These are phyloP conservation scores for Clarias platycephalus DNA, from an alignment of 2,797 vertebrate genomes.

Conservation along the genomic window DNA sequence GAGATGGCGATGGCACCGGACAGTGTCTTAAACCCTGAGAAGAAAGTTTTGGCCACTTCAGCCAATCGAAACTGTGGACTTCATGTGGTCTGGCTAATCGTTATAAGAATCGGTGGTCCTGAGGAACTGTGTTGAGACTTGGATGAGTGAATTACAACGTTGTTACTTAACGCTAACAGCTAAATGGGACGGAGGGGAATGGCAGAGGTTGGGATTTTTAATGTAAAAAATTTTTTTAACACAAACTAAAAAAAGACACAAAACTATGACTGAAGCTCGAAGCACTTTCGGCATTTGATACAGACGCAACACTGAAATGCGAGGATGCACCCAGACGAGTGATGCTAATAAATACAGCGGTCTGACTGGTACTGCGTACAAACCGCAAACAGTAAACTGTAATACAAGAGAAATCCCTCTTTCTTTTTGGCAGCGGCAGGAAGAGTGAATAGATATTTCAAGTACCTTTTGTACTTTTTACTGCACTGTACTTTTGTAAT, in stretches of 20 bases:
- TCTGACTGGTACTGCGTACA: background rate
- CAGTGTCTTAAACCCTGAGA: constrained; percentile 47
- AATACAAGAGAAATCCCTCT: constrained; percentile 22
- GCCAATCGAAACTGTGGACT: constrained; percentile 22
- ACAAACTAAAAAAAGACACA: background rate
- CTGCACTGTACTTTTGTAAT: background rate
- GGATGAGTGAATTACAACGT: background rate
- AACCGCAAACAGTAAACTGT: constrained; percentile 9
- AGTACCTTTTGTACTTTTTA: background rate
- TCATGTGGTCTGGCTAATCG: background rate
- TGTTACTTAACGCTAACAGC: background rate
- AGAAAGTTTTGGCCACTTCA: constrained; percentile 37
- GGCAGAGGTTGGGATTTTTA: background rate
- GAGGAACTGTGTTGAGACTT: background rate
- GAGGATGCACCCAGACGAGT: constrained; percentile 17
- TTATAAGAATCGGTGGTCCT: background rate
- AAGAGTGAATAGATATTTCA: constrained; percentile 7
- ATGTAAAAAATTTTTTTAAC: background rate
- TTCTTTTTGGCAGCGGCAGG: constrained; percentile 35
- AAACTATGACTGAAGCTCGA: constrained; percentile 14
- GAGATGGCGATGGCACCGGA: constrained; percentile 31
- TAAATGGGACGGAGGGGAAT: background rate
- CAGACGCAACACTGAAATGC: constrained; percentile 31
- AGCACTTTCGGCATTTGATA: constrained; percentile 51
- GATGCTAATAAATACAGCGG: constrained; percentile 18